phyloP scores from a whole-genome alignment of 2,797 vertebrate genomes.

The Notolabrus celidotus region DNA sequence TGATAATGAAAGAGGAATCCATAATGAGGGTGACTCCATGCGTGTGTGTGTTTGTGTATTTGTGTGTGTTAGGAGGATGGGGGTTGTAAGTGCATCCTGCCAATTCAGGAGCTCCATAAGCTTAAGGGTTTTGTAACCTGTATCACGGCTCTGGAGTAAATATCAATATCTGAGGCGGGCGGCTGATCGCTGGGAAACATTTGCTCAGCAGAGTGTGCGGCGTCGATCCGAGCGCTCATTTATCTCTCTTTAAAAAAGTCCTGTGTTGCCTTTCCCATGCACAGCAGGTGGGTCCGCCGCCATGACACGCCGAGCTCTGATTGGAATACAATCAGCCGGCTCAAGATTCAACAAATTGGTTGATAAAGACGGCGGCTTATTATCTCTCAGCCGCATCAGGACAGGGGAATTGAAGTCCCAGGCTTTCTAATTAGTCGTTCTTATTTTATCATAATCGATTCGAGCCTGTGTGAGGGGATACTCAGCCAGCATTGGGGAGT shows the following conservation, averaged over 20 bases:
- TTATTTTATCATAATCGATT: slow-evolving; percentile 68
- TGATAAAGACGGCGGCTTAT: slow-evolving; percentile 51
- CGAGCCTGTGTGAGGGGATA: slow-evolving; percentile 24
- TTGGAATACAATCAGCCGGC: slow-evolving; percentile 45
- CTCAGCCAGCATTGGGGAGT: slow-evolving; percentile 11
- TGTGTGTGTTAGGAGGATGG: slow-evolving; percentile 18
- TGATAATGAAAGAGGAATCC: slow-evolving; percentile 67
- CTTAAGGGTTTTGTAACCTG: slow-evolving; percentile 62
- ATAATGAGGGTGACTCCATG: slow-evolving; percentile 45
- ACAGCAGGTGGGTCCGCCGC: slow-evolving; percentile 41
- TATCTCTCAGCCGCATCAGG: slow-evolving; percentile 48
- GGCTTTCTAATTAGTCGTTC: slow-evolving; percentile 58
- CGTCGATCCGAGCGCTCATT: slow-evolving; percentile 45
- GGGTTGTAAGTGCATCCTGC: slow-evolving; percentile 19
- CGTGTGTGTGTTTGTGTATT: background rate
- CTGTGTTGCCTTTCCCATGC: slow-evolving; percentile 28
- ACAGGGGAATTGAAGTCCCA: slow-evolving; percentile 40
- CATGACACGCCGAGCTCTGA: slow-evolving; percentile 6
- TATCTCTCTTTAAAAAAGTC: slow-evolving; percentile 51
- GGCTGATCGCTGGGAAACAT: slow-evolving; percentile 65
- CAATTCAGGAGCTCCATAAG: slow-evolving; percentile 41
- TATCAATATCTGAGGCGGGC: slow-evolving; percentile 67
- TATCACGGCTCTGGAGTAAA: slow-evolving; percentile 52
- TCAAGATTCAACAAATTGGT: slow-evolving; percentile 57
- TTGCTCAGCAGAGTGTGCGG: slow-evolving; percentile 56